Percentiles rank a stretch among this genome's conserved stretches.
Evolutionary conservation across 2,113 vertebrate genomes (phyloP).

Genomic region (Daphoenositta chrysoptera): DNA sequence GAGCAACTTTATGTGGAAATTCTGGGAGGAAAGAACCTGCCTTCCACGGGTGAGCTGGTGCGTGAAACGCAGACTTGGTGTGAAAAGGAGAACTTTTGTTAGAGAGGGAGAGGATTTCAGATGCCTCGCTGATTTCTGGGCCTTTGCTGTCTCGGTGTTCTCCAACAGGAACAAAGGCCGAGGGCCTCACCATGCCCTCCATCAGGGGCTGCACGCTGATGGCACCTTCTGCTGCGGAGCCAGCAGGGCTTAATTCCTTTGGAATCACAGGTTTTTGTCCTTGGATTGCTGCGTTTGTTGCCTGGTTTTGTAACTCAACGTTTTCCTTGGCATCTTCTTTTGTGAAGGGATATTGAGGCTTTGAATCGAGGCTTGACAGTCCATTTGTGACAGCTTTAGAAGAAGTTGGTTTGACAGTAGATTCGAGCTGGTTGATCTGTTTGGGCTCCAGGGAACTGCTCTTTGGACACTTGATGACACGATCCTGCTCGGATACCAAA

Average conservation of each 20-base stretch:
- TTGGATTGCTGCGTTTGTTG: conserved; percentile 11
- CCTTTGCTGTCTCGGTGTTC: conserved; percentile 72
- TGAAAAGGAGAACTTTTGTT: conserved; percentile 65
- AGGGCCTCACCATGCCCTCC: conserved; percentile 71
- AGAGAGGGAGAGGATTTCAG: conserved; percentile 52
- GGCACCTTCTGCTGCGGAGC: conserved; percentile 1
- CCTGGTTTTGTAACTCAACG: conserved; percentile 42
- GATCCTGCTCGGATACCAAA: conserved; percentile 85
- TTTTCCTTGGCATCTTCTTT: conserved; percentile 75
- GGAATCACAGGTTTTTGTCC: conserved; percentile 49
- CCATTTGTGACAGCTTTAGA: conserved; percentile 43
- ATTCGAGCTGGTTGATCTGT: conserved; percentile 55
- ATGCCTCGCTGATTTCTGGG: conserved; percentile 46
- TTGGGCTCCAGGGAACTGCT: conserved; percentile 59
- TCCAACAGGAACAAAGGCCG: conserved; percentile 83
- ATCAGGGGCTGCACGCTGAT: conserved; percentile 32
- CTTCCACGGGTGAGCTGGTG: conserved; percentile 78
- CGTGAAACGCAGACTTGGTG: conserved; percentile 77
- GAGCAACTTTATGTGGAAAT: conserved; percentile 73
- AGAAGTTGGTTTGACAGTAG: conserved; percentile 32
- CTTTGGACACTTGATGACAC: conserved; percentile 69
- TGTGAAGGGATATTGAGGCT: conserved; percentile 59
- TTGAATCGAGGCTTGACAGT: conserved; percentile 55
- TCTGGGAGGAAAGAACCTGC: conserved; percentile 71
- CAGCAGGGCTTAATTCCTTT: conserved; percentile 28